Conservation (phyloP, 2,797 vertebrate genomes). For the Coracias cyanogaster region DNA sequence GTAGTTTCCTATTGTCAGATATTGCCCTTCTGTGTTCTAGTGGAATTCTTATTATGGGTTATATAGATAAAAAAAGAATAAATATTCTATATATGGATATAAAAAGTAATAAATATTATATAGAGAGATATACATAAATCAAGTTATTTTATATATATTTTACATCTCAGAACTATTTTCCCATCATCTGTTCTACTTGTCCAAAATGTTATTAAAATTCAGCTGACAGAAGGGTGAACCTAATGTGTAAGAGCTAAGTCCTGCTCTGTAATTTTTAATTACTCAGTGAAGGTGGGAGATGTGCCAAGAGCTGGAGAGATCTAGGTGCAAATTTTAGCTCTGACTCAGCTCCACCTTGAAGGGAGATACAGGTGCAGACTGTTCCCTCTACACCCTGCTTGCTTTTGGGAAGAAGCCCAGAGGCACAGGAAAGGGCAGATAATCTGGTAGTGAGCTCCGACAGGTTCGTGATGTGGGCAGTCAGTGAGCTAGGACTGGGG, state of each 20-base stretch:
- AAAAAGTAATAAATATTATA: too few species aligned
- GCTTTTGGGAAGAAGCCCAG: not conserved
- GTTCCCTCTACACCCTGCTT: not conserved
- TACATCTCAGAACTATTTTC: not conserved
- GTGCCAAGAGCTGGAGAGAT: not conserved
- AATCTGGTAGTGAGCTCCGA: not conserved
- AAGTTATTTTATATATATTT: not conserved
- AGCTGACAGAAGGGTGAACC: not conserved
- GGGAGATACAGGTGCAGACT: not conserved
- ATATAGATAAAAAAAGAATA: too few species aligned
- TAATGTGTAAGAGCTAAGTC: not conserved
- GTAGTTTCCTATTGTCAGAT: not conserved
- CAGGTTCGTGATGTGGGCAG: not conserved
- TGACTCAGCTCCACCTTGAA: conserved; percentile 17
- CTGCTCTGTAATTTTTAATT: not conserved
- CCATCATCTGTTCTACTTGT: not conserved
- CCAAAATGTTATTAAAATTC: not conserved
- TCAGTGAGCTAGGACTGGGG: rapidly evolving
- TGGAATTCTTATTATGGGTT: not conserved
- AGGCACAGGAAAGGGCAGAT: not conserved
- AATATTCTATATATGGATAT: too few species aligned
- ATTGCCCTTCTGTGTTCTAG: not conserved
- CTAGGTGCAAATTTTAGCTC: not conserved
- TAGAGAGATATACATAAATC: not conserved
- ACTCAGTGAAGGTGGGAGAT: not conserved